phyloP scores from a whole-genome alignment of 1,140 invertebrate genomes.

The Dysdera silvatica region DNA sequence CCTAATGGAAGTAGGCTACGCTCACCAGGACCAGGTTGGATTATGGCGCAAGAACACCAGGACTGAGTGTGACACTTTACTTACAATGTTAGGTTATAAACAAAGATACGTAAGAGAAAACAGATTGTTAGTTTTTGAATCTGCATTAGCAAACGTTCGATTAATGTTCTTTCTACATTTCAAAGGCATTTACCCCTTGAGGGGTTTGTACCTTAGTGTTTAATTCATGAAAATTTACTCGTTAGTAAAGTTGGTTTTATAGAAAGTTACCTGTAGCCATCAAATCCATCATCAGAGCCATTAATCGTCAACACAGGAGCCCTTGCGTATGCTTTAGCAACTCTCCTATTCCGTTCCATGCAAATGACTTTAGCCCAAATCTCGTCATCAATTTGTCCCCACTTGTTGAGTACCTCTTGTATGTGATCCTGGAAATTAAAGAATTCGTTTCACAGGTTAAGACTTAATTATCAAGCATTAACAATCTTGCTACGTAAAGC shows the following conservation, averaged over 20 bases:
- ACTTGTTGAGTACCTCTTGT: conserved; percentile 89
- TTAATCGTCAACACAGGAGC: conserved; percentile 88
- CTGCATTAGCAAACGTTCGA: too few relatives aligned
- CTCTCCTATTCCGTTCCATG: conserved; percentile 80
- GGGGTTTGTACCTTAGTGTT: too few relatives aligned
- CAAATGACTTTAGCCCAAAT: conserved; percentile 97
- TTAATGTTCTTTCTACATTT: too few relatives aligned
- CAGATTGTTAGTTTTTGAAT: background rate
- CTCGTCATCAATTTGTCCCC: conserved; percentile 93
- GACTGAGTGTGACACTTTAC: too few relatives aligned
- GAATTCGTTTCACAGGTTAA: too few relatives aligned
- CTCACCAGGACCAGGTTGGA: too few relatives aligned
- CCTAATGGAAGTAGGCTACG: too few relatives aligned
- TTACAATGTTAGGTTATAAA: background rate
- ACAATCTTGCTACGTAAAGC: too few relatives aligned
- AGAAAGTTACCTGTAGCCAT: conserved; percentile 74
- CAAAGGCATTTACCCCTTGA: too few relatives aligned
- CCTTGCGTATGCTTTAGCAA: conserved; percentile 89
- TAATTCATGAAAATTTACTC: background rate
- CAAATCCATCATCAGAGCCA: conserved; percentile 91
- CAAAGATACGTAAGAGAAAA: background rate
- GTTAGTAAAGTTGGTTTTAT: background rate
- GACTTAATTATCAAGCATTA: too few relatives aligned
- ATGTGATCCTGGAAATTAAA: conserved; percentile 89
- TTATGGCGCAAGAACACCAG: too few relatives aligned